Evolutionary conservation across 2,888 invertebrate genomes (phyloP), one percentile per base, ranked within the genome.

Genomic region (Hirtodrosophila cameraria): DNA sequence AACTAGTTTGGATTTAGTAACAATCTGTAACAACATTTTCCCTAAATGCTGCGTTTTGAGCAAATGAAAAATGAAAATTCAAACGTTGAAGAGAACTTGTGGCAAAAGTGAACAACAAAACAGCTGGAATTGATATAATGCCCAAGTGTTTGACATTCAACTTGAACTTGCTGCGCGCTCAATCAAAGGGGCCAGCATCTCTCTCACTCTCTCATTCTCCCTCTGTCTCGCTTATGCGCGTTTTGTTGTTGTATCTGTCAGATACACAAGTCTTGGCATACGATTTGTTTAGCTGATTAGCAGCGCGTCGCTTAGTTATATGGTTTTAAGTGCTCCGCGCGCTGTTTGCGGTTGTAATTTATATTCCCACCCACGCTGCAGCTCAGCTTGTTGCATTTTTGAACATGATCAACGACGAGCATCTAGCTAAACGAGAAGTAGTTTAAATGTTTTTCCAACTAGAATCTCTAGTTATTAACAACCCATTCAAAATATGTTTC

Each of bases 111-210:
- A n/a, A n/a, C n/a, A n/a, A n/a, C n/a, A n/a, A n/a, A n/a, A n/a
- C n/a, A n/a, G n/a, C n/a, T n/a, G n/a, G n/a, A n/a, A n/a, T n/a
- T n/a, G n/a, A n/a, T n/a, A n/a, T n/a, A n/a, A n/a, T n/a, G n/a
- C n/a, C n/a, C 62, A 49, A 43, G 42, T 46, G 41, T 27, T 43
- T 80, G 88, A 76, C 88, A 86, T 88, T 88, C 87, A 88, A 88
- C 88, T 88, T 88, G 88, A 88, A 88, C 88, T 86, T 83, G 85
- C 70, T 57, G 61, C 25, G 16, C 8, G 39, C 53, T 39, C 60
- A 63, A 70, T 62, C 48, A 57, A 60, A 43, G 41, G 49, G 36
- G 25, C 12, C 41, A 48, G 23, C 13, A 31, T 39, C 25, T 45
- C n/a, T 45, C n/a, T 33, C 18, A 25, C 43, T 12, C 5, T 7